A percentile compares a stretch with the other conserved stretches of the same genome.
phyloP scores from a whole-genome alignment of 2,113 vertebrate genomes.

The Epinephelus cyanopodus region DNA sequence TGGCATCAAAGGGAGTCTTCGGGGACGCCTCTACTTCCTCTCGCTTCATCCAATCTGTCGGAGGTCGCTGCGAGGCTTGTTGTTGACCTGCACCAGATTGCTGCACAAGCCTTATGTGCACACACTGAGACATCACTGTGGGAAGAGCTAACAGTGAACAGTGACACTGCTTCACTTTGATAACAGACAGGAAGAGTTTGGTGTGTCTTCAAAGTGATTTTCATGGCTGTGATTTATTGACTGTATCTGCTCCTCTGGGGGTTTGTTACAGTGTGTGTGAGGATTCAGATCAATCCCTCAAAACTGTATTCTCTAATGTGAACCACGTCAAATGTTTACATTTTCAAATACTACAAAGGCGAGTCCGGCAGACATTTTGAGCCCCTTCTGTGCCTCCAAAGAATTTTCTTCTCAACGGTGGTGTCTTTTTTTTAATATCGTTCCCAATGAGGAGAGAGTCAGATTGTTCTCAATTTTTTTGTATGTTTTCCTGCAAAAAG shows the following conservation, averaged over 20 bases:
- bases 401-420: no score
- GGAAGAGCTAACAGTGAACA: constrained; percentile 12
- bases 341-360: background rate
- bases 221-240: background rate
- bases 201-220: background rate
- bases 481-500: no score
- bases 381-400: no score
- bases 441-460: no score
- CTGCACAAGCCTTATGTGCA: background rate
- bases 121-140: background rate
- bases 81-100: constrained; percentile 24
- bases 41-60: constrained; percentile 15
- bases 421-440: no score
- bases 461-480: no score
- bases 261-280: background rate
- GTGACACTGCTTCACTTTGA: constrained; percentile 9
- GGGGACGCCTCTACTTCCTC: constrained; percentile 21
- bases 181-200: background rate
- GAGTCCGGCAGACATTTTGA: no score
- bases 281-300: background rate
- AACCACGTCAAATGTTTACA: no score
- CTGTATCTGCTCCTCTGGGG: background rate
- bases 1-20: constrained; percentile 39
- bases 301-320: background rate
- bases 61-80: background rate